A percentile compares a stretch with the other conserved stretches of the same genome.
These are phyloP conservation scores for Lasioglossum malachurum DNA, from an alignment of 2,888 invertebrate genomes.

Conservation along the genomic window DNA sequence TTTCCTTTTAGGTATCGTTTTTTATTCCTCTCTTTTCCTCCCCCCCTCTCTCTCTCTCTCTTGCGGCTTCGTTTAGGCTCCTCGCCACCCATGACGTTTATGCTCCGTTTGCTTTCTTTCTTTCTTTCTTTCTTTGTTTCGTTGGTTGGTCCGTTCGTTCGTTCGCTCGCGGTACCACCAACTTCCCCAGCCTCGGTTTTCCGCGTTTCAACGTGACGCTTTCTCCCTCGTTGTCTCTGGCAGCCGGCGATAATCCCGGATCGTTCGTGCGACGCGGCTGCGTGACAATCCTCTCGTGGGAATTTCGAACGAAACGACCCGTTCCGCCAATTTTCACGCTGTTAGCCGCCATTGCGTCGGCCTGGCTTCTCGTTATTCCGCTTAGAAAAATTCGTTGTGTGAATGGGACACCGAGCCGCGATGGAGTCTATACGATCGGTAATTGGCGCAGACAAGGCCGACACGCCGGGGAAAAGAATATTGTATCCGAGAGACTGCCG, in stretches of 20 bases:
- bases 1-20: conserved; percentile 17
- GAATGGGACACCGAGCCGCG: conserved; percentile 10
- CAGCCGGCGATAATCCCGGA: conserved; percentile 39
- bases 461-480: not conserved
- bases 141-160: not conserved
- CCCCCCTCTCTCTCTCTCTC: too few species aligned
- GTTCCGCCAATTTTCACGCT: conserved; percentile 69
- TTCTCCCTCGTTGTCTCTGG: conserved; percentile 25
- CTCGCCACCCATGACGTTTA: not conserved
- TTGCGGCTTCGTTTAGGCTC: conserved; percentile 49
- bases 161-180: not conserved
- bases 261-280: conserved; percentile 43
- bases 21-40: conserved; percentile 27
- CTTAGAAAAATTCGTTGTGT: conserved; percentile 55
- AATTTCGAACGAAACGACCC: conserved; percentile 58
- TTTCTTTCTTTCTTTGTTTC: not conserved
- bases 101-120: not conserved
- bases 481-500: not conserved
- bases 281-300: conserved; percentile 55
- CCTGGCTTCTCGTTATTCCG: conserved; percentile 62
- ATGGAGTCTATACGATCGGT: conserved; percentile 22
- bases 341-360: conserved; percentile 51
- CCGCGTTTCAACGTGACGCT: not conserved
- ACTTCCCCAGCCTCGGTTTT: not conserved
- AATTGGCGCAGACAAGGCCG: conserved; percentile 16